Base-by-base conservation (phyloP, 2,888 invertebrate species). In the Tiliacea aurago region DNA sequence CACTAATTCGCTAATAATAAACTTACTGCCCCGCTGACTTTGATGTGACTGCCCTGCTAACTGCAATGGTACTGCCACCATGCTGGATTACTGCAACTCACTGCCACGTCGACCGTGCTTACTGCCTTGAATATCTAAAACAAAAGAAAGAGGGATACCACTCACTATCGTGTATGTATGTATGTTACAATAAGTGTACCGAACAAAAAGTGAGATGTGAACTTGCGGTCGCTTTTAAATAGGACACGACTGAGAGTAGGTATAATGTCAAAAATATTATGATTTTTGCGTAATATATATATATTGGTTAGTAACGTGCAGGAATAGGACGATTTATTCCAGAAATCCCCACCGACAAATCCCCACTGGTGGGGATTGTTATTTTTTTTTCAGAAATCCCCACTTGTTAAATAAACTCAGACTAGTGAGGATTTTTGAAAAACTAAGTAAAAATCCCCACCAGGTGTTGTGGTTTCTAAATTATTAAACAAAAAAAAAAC, bases 91-190 rank as follows among this genome's bases (percentile, higher is more conserved):
- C 23, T n/a, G 23, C 51, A 55, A n/a, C 18, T 0, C 23, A 33
- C 64, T 66, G 23, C 18, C 11, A 15, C 15, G 13, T 47, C 15
- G 3, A 49, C 43, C 59, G 37, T 20, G 13, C 41, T 55, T 6
- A 51, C 23, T 23, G 45, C n/a, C 15, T 18, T 0, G 11, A 53
- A n/a, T 20, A 53, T 47, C 70, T 70, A 28, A 33, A 70, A 76
- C 77, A 76, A 76, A 64, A 53, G 10, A 70, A 70, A 53, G 6
- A 15, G 10, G 5, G 5, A 18, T n/a, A n/a, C 37, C 3, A 18
- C 0, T 43, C 23, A 49, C 13, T n/a, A n/a, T 13, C n/a, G 20
- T 10, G 15, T 23, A 28, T 3, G 10, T 3, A 47, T 33, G 6
- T 28, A 37, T 47, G 13, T n/a, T 33, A 33, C 13, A 49, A 33